A percentile compares a stretch with the other conserved stretches of the same genome.
These are phyloP conservation scores for Pogonomyrmex barbatus DNA, from an alignment of 1,140 invertebrate genomes.

Conservation along the genomic window DNA sequence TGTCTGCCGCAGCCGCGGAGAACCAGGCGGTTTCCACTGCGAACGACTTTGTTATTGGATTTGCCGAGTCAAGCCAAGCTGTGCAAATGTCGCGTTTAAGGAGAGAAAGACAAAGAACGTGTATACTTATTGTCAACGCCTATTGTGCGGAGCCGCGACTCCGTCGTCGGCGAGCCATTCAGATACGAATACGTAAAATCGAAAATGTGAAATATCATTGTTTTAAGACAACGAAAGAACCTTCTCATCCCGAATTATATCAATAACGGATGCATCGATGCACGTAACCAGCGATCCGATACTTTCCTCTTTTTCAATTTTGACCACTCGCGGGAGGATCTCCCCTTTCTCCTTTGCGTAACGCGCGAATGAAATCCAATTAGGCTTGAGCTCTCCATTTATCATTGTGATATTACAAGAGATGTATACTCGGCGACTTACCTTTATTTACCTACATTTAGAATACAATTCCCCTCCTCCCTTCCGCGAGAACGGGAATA, in stretches of 20 bases:
- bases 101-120: background rate
- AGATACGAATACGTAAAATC: background rate
- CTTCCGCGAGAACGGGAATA: background rate
- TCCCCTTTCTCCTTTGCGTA: conserved; percentile 15
- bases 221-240: background rate
- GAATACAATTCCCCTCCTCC: background rate
- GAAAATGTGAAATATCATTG: background rate
- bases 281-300: background rate
- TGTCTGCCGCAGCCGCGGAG: conserved; percentile 63
- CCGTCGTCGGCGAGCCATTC: background rate
- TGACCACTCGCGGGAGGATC: too few relatives aligned
- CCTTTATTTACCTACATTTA: background rate
- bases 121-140: background rate
- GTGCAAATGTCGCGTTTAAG: conserved; percentile 16
- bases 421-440: background rate
- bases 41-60: conserved; percentile 54
- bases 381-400: conserved; percentile 64
- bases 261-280: background rate
- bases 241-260: background rate
- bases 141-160: too few relatives aligned
- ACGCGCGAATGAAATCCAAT: conserved; percentile 52
- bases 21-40: conserved; percentile 32
- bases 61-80: conserved; percentile 18
- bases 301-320: background rate
- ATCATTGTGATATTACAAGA: conserved; percentile 9